Evolutionary conservation across 2,888 invertebrate species (phyloP).

Genomic region (Limnephilus lunatus): DNA sequence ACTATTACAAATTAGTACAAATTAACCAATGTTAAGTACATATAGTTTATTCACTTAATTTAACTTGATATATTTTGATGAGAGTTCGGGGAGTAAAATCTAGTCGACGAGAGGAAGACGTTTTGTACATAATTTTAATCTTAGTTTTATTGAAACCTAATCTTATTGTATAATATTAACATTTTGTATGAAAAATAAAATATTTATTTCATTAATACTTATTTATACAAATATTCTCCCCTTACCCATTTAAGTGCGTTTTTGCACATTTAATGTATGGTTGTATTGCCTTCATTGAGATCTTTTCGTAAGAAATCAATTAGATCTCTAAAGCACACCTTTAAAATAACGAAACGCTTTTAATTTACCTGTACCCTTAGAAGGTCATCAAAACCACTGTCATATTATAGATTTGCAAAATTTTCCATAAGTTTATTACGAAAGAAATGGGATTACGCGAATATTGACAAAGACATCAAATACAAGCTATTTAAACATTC

Average conservation of each 20-base stretch:
- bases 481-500: no score
- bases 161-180: conserved; percentile 65
- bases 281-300: no score
- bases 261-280: no score
- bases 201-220: conserved; percentile 32
- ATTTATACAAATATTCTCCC: neutral
- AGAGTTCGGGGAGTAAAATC: conserved; percentile 7
- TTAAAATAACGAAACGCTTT: no score
- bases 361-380: no score
- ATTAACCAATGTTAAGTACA: neutral
- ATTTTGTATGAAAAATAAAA: conserved; percentile 62
- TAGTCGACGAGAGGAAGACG: conserved; percentile 32
- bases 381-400: no score
- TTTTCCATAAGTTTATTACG: no score
- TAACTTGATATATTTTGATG: neutral
- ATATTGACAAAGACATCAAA: no score
- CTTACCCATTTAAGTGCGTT: neutral
- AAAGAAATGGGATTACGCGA: no score
- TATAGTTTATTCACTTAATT: neutral
- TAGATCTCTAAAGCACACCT: no score
- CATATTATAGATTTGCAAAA: no score
- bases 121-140: conserved; percentile 61
- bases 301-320: no score
- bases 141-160: conserved; percentile 58
- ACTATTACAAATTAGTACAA: neutral